A percentile compares a stretch with the other conserved stretches of the same genome.
Evolutionary conservation across 2,888 invertebrate species (phyloP).

Genomic region (Tenthredo amoena): DNA sequence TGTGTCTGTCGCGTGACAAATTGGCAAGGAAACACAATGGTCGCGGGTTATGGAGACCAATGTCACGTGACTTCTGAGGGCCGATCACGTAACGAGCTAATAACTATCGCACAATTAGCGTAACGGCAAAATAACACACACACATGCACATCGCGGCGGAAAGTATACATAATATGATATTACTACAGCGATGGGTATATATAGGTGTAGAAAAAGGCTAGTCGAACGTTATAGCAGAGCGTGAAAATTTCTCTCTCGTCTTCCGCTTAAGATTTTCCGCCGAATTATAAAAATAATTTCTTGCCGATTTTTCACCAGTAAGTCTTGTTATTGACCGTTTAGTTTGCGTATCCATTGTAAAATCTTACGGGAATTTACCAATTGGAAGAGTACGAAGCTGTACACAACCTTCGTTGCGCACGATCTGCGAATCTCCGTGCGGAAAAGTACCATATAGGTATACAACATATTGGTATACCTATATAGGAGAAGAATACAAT

Average conservation of each 20-base stretch:
- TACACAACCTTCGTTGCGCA: not conserved
- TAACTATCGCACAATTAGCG: conserved; percentile 26
- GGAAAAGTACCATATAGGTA: not conserved
- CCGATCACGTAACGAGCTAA: conserved; percentile 28
- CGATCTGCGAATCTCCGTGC: not conserved
- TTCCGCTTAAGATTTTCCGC: not conserved
- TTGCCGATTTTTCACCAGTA: not conserved
- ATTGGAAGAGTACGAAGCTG: not conserved
- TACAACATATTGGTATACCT: not conserved
- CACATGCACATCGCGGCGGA: not conserved
- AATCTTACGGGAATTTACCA: not conserved
- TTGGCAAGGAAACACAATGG: conserved; percentile 31
- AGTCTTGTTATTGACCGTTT: not conserved
- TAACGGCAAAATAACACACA: conserved; percentile 27
- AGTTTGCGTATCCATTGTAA: not conserved
- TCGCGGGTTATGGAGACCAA: not conserved
- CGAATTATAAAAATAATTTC: not conserved
- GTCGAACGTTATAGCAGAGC: not conserved
- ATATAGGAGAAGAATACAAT: not conserved
- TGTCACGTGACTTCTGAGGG: conserved; percentile 33
- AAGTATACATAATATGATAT: not conserved
- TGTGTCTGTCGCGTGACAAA: conserved; percentile 38
- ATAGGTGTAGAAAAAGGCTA: not conserved
- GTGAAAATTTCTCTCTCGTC: not conserved
- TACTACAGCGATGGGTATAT: not conserved